phyloP scores from a whole-genome alignment of 2,888 invertebrate species.

The Acrobasis consociella region DNA sequence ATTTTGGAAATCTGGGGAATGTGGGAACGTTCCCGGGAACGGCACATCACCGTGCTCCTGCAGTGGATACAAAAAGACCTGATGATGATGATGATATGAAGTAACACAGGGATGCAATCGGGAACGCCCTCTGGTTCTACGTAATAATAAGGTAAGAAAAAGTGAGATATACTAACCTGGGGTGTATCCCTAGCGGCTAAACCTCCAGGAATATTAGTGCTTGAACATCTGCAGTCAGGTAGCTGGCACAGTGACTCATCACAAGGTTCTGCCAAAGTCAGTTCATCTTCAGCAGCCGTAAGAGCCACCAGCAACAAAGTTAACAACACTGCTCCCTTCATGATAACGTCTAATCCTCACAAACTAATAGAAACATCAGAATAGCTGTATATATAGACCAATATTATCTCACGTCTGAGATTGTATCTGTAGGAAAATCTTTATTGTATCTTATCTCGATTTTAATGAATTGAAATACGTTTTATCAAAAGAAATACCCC shows the following conservation, averaged over 20 bases:
- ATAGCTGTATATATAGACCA: constrained; percentile 9
- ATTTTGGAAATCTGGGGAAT: no score
- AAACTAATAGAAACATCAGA: not conserved
- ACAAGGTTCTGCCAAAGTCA: constrained; percentile 57
- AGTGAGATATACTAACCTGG: constrained; percentile 59
- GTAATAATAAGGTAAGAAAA: no score
- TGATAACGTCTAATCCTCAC: not conserved
- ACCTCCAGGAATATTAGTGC: constrained; percentile 70
- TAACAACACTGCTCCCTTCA: constrained; percentile 1
- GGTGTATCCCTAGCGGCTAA: constrained; percentile 69
- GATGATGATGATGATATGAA: no score
- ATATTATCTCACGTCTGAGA: not conserved
- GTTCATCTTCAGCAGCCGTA: constrained; percentile 24
- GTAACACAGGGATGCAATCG: no score
- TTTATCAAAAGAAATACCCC: not conserved
- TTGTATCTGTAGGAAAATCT: constrained; percentile 9
- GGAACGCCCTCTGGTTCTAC: no score
- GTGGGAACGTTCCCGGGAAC: no score
- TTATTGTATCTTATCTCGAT: not conserved
- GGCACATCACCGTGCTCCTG: no score
- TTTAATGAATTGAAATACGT: not conserved
- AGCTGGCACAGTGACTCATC: constrained; percentile 63
- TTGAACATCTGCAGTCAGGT: constrained; percentile 81
- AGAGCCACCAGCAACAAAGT: constrained; percentile 7
- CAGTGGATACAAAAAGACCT: no score